Conservation (phyloP, 2,888 invertebrate genomes). For the Belgica antarctica region DNA sequence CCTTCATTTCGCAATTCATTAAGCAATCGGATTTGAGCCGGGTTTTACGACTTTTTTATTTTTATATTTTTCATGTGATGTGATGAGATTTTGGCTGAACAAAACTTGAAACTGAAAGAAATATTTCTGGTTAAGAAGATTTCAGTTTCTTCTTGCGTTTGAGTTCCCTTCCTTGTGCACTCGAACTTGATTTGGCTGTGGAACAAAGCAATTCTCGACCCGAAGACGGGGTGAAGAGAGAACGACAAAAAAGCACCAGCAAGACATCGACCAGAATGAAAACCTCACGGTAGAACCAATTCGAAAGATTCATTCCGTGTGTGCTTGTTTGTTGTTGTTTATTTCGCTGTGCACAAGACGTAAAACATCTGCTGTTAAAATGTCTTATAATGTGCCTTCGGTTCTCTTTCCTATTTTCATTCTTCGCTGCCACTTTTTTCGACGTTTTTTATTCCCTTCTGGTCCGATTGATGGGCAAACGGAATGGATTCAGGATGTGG, state of each 20-base stretch:
- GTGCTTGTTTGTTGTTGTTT: conserved; percentile 12
- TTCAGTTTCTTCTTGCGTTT: neutral
- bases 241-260: neutral
- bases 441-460: neutral
- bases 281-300: neutral
- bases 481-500: neutral
- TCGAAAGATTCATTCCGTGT: conserved; percentile 20
- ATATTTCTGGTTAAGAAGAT: conserved; percentile 1
- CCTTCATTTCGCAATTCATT: conserved; percentile 24
- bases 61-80: neutral
- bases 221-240: neutral
- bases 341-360: conserved; percentile 36
- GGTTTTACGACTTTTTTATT: conserved; percentile 5
- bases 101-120: too few species aligned
- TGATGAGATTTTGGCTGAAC: neutral
- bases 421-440: neutral
- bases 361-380: conserved; percentile 43
- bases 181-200: conserved; percentile 5
- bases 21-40: conserved; percentile 8
- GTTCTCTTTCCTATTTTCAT: conserved; percentile 1
- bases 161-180: neutral
- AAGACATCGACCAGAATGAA: neutral
- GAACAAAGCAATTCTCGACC: neutral
- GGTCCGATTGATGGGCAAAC: neutral
- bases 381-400: conserved; percentile 9